phyloP scores from a whole-genome alignment of 1,140 invertebrate species.

The Bilobella aurantiaca region DNA sequence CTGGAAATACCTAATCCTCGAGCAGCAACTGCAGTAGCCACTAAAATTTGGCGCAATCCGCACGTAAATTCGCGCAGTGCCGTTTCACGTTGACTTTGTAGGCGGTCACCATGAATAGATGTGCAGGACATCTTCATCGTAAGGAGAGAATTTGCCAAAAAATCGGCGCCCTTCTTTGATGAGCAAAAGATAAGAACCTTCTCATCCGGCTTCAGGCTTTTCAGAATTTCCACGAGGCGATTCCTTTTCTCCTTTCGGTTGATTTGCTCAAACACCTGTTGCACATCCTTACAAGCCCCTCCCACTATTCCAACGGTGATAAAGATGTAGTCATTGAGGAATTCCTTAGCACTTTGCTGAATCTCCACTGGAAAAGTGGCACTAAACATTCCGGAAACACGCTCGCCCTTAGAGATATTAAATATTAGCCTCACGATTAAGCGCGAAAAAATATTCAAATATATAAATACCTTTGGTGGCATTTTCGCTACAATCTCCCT shows the following conservation, averaged over 20 bases:
- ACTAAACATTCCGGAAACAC: conserved; percentile 83
- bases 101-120: conserved; percentile 84
- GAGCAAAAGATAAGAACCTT: conserved; percentile 82
- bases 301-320: conserved; percentile 76
- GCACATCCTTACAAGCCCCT: conserved; percentile 78
- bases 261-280: conserved; percentile 69
- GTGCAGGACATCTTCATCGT: conserved; percentile 62
- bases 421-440: conserved; percentile 11
- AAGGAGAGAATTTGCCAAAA: conserved; percentile 63
- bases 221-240: conserved; percentile 59
- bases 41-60: conserved; percentile 62
- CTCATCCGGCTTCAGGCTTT: conserved; percentile 47
- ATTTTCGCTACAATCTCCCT: conserved; percentile 60
- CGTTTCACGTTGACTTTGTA: conserved; percentile 77
- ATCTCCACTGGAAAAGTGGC: conserved; percentile 81
- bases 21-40: conserved; percentile 88
- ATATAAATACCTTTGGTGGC: conserved; percentile 46
- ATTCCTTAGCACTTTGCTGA: conserved; percentile 59
- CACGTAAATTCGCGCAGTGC: conserved; percentile 71
- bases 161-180: conserved; percentile 78
- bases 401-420: conserved; percentile 44
- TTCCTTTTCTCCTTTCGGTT: conserved; percentile 59
- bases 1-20: conserved; percentile 58
- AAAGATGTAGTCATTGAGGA: conserved; percentile 68
- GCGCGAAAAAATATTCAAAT: background rate